phyloP scores from a whole-genome alignment of 2,888 invertebrate genomes.

The Chromoteleia sp. region DNA sequence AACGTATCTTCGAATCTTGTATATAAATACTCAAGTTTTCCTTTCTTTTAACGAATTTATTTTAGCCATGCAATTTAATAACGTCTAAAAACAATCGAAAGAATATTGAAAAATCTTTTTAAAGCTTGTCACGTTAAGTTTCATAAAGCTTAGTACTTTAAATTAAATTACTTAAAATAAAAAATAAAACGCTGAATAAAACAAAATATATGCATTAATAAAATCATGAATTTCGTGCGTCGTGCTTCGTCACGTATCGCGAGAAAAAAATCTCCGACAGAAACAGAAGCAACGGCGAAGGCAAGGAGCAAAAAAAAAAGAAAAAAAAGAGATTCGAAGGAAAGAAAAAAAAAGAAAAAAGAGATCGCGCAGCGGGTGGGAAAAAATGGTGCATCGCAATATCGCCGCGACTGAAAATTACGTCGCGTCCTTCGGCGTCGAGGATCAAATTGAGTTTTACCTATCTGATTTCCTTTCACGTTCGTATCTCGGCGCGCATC shows the following conservation, averaged over 20 bases:
- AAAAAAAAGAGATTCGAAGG: slow-evolving; percentile 10
- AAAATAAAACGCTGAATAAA: no score
- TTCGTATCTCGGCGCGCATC: slow-evolving; percentile 60
- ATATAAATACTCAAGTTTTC: slow-evolving; percentile 59
- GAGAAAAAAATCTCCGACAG: slow-evolving; percentile 25
- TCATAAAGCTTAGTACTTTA: slow-evolving; percentile 36
- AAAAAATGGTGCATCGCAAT: slow-evolving; percentile 54
- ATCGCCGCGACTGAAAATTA: slow-evolving; percentile 62
- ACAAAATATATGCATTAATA: no score
- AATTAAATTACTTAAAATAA: slow-evolving; percentile 16
- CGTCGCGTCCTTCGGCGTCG: slow-evolving; percentile 61
- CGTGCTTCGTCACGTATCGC: no score
- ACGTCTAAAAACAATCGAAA: slow-evolving; percentile 60
- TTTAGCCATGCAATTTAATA: slow-evolving; percentile 63
- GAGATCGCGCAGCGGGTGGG: slow-evolving; percentile 25
- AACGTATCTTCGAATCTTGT: slow-evolving; percentile 43
- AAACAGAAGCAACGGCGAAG: slow-evolving; percentile 45
- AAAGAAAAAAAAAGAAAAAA: slow-evolving; percentile 15
- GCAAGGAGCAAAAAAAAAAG: no score
- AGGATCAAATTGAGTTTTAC: slow-evolving; percentile 69
- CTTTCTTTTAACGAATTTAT: slow-evolving; percentile 62
- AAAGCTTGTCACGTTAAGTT: slow-evolving; percentile 11
- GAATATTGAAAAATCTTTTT: slow-evolving; percentile 33
- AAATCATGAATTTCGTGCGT: no score
- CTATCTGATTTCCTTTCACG: slow-evolving; percentile 70